Conservation (phyloP, 2,888 invertebrate species). For the Glyphotaelius pellucidus region DNA sequence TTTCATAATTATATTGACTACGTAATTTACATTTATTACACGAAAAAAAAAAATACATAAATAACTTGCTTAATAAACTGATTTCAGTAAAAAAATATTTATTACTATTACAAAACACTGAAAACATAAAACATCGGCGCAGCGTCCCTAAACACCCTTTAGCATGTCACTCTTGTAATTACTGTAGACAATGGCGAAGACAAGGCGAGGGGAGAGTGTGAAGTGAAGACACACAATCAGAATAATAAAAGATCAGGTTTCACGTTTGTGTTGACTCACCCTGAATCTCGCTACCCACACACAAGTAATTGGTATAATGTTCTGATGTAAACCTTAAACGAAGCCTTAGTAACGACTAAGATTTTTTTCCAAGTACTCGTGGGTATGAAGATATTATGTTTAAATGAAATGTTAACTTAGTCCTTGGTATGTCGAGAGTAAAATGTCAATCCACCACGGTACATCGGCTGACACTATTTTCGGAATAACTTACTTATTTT, state of each 20-base stretch:
- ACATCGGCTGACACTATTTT: no score
- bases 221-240: not conserved
- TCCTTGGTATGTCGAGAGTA: no score
- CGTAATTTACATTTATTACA: no score
- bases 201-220: not conserved
- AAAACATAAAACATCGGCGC: not conserved
- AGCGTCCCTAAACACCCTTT: not conserved
- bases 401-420: not conserved
- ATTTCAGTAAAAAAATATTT: not conserved
- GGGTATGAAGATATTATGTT: not conserved
- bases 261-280: not conserved
- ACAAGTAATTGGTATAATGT: not conserved
- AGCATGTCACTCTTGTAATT: not conserved
- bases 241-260: slow-evolving; percentile 11
- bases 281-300: not conserved
- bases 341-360: not conserved
- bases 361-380: not conserved
- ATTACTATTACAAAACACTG: not conserved
- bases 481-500: no score
- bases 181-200: not conserved
- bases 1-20: no score
- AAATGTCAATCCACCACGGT: no score
- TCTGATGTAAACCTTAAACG: not conserved
- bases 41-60: no score
- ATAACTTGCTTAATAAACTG: not conserved